Evolutionary conservation across 1,140 invertebrate species (phyloP), one percentile per base, ranked within the genome.

Genomic region (Oscheius sp.): DNA sequence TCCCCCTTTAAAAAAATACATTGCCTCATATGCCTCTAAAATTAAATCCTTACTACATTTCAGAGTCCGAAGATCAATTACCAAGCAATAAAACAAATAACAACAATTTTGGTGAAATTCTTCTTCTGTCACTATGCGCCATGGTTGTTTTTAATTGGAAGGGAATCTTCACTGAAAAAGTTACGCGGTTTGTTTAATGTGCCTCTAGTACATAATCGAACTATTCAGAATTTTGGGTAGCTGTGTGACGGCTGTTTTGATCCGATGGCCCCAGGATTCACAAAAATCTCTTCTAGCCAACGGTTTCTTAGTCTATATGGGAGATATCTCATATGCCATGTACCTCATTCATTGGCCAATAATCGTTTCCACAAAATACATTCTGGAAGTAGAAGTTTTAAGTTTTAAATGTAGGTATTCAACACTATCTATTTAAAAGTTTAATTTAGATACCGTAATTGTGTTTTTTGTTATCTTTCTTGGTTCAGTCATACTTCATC

Each of bases 321-420:
- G 73, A n/a, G 59, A 74, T 32, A 31, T 74, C 26, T 76, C 71
- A 2, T 74, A 74, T 35, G 32, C 73, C 2, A 38, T 75, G 28
- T 74, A 74, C 35, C 36, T 74, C 2, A 29, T 74, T 13, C 73
- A 74, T 36, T 74, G 73, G 73, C 73, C 73, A 29, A 58, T 46
- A 7, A 66, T 66, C 23, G 36, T 66, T 29, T 20, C 36, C 13
- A 29, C 45, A 32, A 66, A 66, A 29, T 66, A 66, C 23, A 7
- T 55, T 4, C 7, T 4, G 7, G 23, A 7, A 42, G 7, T 42
- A n/a, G 38, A 42, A n/a, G n/a, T n/a, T n/a, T n/a, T n/a, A n/a
- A n/a, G n/a, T 42, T n/a, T 42, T n/a, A 42, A 10, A 42, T 7
- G 38, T 42, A 42, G n/a, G 38, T 42, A 42, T 42, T 42, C n/a